Conservation (phyloP, 2,113 vertebrate genomes). For the Tyrannus savana region DNA sequence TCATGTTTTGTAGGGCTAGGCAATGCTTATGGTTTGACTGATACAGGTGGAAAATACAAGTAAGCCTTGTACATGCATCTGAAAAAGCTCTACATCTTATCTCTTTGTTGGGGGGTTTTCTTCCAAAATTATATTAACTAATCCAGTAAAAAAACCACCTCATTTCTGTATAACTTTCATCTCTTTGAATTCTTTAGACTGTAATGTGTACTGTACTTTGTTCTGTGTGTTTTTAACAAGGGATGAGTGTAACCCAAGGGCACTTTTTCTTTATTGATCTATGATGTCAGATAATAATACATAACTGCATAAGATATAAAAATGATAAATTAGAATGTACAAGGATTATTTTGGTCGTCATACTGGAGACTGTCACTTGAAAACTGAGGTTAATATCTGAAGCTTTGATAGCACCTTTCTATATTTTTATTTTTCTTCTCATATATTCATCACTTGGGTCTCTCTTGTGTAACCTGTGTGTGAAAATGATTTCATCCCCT, state of each 20-base stretch:
- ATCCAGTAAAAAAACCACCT: neutral
- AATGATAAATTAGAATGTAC: neutral
- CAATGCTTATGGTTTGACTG: neutral
- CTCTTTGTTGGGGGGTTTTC: accelerated
- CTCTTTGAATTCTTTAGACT: neutral
- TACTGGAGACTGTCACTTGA: neutral
- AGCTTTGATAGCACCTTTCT: neutral
- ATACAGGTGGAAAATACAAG: neutral
- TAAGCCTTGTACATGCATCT: neutral
- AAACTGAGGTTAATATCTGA: neutral
- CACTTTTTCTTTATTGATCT: neutral
- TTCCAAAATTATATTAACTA: neutral
- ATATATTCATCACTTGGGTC: neutral
- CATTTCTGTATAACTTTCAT: neutral
- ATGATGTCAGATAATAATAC: neutral
- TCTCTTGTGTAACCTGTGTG: neutral
- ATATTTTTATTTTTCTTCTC: neutral
- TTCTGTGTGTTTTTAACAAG: neutral
- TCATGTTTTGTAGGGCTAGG: neutral
- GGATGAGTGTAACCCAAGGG: neutral
- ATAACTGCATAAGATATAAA: neutral
- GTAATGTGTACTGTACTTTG: accelerated
- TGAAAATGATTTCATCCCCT: neutral
- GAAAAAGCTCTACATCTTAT: neutral
- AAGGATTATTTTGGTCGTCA: neutral